Percentiles rank a stretch among this genome's conserved stretches.
phyloP scores from a whole-genome alignment of 2,797 vertebrate species.

The Neopelma chrysocephalum region DNA sequence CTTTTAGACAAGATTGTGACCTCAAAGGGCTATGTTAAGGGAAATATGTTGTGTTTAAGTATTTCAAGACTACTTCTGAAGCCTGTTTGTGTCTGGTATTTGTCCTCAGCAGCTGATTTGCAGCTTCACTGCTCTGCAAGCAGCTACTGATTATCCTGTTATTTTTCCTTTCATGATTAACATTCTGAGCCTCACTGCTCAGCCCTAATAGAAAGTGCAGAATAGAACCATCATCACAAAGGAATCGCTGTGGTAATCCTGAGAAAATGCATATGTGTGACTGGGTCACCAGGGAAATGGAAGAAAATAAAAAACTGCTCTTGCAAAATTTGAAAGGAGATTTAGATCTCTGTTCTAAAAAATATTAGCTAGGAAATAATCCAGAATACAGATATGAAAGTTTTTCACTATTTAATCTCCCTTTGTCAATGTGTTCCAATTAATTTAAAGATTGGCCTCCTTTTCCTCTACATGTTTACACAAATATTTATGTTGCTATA shows the following conservation, averaged over 20 bases:
- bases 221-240: background rate
- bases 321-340: background rate
- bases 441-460: background rate
- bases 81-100: background rate
- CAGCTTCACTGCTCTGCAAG: background rate
- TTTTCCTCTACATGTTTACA: background rate
- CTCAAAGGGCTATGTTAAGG: background rate
- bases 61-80: background rate
- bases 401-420: background rate
- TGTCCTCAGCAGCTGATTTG: constrained; percentile 4
- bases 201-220: background rate
- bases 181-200: background rate
- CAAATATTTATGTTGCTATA: background rate
- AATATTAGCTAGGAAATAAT: background rate
- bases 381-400: background rate
- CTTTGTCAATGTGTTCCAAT: background rate
- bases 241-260: background rate
- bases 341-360: background rate
- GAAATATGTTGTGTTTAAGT: background rate
- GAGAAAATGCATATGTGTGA: constrained; percentile 5
- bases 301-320: background rate
- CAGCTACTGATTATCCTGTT: background rate
- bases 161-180: background rate
- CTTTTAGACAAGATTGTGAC: background rate
- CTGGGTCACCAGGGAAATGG: background rate